Conservation (phyloP, 1,140 invertebrate species). For the Amyelois transitella region DNA sequence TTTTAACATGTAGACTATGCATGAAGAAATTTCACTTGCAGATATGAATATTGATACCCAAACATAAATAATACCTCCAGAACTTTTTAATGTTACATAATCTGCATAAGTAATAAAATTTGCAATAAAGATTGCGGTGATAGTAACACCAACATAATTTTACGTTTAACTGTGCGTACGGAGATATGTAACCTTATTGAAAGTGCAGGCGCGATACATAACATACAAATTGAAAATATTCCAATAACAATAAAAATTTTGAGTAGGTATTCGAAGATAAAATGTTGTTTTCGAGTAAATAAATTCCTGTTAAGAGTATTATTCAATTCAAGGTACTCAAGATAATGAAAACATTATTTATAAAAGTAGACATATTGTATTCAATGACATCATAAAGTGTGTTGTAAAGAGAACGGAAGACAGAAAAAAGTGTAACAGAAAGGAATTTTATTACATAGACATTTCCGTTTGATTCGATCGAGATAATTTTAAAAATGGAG, state of each 20-base stretch:
- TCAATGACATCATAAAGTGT: slow-evolving; percentile 28
- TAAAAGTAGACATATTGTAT: slow-evolving; percentile 1
- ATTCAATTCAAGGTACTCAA: background rate
- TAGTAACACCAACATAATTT: background rate
- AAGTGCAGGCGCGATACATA: background rate
- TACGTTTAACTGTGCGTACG: background rate
- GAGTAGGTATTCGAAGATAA: background rate
- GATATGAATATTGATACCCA: background rate
- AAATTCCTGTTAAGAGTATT: background rate
- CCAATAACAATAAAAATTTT: background rate
- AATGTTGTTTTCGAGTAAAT: background rate
- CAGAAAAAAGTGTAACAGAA: slow-evolving; percentile 38
- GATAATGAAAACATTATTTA: background rate
- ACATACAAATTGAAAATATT: background rate
- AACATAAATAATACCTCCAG: background rate
- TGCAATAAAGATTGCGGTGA: background rate
- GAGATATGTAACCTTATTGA: background rate
- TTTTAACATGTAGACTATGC: background rate
- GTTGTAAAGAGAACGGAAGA: slow-evolving; percentile 39
- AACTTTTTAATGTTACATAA: background rate
- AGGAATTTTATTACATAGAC: slow-evolving; percentile 43
- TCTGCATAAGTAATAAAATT: background rate
- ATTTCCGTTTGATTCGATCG: slow-evolving; percentile 42
- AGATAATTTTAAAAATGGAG: slow-evolving; percentile 42
- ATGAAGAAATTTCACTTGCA: background rate